Evolutionary conservation across 2,888 invertebrate genomes (phyloP).

Genomic region (Choristoneura rosaceana): DNA sequence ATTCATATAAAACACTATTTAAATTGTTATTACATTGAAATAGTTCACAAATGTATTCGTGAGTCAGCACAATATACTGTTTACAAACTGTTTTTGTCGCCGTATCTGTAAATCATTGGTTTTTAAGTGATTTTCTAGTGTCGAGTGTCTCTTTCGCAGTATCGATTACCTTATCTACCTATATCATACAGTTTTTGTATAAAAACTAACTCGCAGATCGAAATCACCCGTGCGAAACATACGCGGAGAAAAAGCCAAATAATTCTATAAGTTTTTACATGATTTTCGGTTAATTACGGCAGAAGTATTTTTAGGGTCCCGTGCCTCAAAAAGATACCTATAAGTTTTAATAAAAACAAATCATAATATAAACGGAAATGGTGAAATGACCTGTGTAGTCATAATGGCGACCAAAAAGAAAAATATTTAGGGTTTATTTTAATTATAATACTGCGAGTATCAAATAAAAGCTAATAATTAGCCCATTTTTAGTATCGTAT

Average conservation of each 20-base stretch:
- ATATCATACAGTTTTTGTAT: neutral
- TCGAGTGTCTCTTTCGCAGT: constrained; percentile 24
- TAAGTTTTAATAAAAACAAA: no score
- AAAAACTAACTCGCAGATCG: neutral
- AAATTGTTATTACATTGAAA: constrained; percentile 16
- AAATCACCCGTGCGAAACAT: constrained; percentile 26
- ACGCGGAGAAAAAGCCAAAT: neutral
- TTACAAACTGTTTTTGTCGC: constrained; percentile 21
- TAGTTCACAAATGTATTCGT: constrained; percentile 3
- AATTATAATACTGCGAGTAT: no score
- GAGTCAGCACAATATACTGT: constrained; percentile 15
- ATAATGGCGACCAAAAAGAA: no score
- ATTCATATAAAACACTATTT: constrained; percentile 23
- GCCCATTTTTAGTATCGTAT: no score
- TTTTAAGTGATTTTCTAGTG: constrained; percentile 21
- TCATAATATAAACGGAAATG: no score
- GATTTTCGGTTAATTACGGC: no score
- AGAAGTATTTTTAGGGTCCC: no score
- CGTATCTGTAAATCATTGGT: neutral
- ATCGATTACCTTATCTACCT: neutral
- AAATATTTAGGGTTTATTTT: no score
- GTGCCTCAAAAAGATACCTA: no score
- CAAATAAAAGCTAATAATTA: no score
- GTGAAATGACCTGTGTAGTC: no score
- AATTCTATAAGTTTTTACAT: no score